A percentile compares a stretch with the other conserved stretches of the same genome.
Evolutionary conservation across 2,888 invertebrate species (phyloP).

Genomic region (Leucoma salicis): DNA sequence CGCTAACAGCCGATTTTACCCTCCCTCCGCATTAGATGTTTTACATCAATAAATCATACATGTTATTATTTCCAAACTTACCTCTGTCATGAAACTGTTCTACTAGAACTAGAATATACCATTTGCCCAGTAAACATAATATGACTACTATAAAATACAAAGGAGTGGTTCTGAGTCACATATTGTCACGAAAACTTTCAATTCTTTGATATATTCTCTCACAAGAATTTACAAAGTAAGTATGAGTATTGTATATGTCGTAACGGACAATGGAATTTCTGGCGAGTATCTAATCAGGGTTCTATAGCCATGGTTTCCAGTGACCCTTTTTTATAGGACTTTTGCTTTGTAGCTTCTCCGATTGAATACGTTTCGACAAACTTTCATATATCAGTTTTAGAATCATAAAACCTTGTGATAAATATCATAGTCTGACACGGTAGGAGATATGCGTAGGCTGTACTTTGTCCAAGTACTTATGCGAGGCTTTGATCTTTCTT

Average conservation of each 20-base stretch:
- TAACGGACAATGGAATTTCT: conserved; percentile 7
- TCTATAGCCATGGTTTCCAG: conserved; percentile 15
- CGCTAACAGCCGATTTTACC: too few species aligned
- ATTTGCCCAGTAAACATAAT: too few species aligned
- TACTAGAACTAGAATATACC: too few species aligned
- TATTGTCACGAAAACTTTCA: too few species aligned
- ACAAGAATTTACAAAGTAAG: not conserved
- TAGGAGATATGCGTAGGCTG: not conserved
- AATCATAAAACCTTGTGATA: conserved; percentile 32
- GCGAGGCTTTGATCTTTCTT: not conserved
- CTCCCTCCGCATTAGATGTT: too few species aligned
- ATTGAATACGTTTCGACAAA: conserved; percentile 41
- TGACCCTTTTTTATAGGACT: conserved; percentile 27
- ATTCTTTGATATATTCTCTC: not conserved
- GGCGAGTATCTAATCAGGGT: conserved; percentile 13
- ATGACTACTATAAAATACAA: too few species aligned
- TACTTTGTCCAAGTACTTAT: not conserved
- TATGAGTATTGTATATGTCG: too few species aligned
- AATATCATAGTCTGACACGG: not conserved
- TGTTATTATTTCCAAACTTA: too few species aligned
- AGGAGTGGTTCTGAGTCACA: too few species aligned
- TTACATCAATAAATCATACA: too few species aligned
- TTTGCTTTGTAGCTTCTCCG: conserved; percentile 39
- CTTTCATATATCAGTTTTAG: conserved; percentile 32
- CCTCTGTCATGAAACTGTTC: too few species aligned